Conservation (phyloP, 2,888 invertebrate genomes). For the Noctua comes region DNA sequence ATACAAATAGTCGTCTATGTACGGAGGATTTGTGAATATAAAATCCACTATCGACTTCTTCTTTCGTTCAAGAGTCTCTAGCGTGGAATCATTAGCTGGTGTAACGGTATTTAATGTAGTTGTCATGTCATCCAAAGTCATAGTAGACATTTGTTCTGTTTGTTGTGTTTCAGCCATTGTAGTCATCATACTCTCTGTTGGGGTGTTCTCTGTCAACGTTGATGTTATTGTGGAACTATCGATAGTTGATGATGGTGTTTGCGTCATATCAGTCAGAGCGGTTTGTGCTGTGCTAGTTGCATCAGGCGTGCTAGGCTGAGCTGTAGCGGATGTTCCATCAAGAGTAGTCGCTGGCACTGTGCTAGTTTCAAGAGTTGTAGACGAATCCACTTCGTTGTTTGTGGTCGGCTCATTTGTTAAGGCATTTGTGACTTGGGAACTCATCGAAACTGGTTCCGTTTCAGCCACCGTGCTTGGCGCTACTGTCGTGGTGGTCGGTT, state of each 20-base stretch:
- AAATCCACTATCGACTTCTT: conserved; percentile 87
- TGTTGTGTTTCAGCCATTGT: conserved; percentile 52
- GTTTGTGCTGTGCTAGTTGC: conserved; percentile 32
- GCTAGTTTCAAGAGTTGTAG: conserved; percentile 62
- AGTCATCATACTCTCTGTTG: conserved; percentile 47
- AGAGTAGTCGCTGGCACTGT: conserved; percentile 55
- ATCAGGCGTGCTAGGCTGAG: conserved; percentile 40
- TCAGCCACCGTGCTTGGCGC: conserved; percentile 53
- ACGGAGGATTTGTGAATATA: conserved; percentile 83
- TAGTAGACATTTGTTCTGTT: conserved; percentile 57
- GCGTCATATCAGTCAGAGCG: conserved; percentile 20
- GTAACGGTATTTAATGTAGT: conserved; percentile 64
- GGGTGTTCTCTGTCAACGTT: conserved; percentile 38
- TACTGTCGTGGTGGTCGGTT: conserved; percentile 47
- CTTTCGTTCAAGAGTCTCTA: conserved; percentile 82
- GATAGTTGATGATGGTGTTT: conserved; percentile 42
- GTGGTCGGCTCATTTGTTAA: conserved; percentile 72
- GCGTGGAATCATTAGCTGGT: conserved; percentile 67
- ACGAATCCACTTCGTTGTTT: conserved; percentile 73
- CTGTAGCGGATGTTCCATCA: conserved; percentile 37
- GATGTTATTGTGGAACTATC: conserved; percentile 50
- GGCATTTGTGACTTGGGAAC: conserved; percentile 66
- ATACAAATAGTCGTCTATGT: conserved; percentile 81
- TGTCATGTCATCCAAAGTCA: conserved; percentile 55
- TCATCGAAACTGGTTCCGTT: conserved; percentile 65